Percentiles rank a stretch among this genome's conserved stretches.
Evolutionary conservation across 2,113 vertebrate genomes (phyloP).

Genomic region (Plotosus lineatus): DNA sequence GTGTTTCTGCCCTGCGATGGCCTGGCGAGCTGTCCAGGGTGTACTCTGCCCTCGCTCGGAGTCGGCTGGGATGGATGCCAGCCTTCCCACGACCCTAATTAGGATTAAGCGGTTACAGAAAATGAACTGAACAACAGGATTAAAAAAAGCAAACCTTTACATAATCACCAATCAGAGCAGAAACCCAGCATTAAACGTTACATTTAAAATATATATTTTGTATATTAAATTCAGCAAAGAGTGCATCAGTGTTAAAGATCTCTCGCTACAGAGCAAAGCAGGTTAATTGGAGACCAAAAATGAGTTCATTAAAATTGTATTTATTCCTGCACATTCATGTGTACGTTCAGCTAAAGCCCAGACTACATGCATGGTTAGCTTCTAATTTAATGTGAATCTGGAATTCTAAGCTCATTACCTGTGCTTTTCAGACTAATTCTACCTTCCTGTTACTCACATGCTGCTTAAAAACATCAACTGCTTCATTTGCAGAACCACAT

Average conservation of each 20-base stretch:
- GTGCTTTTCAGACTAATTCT: not conserved
- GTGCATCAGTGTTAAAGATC: not conserved
- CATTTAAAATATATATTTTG: too few relatives aligned
- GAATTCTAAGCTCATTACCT: not conserved
- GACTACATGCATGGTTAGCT: not conserved
- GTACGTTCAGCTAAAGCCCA: not conserved
- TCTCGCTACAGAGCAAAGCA: not conserved
- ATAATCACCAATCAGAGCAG: not conserved
- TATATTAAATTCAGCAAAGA: not conserved
- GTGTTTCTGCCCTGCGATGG: too few relatives aligned
- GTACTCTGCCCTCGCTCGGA: too few relatives aligned
- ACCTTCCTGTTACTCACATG: not conserved
- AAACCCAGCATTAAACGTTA: too few relatives aligned
- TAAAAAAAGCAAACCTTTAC: not conserved
- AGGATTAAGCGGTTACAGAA: too few relatives aligned
- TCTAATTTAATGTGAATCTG: constrained; percentile 7
- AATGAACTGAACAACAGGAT: not conserved
- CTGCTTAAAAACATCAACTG: not conserved
- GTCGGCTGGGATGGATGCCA: too few relatives aligned
- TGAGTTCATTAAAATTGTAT: too few relatives aligned
- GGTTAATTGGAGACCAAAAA: not conserved
- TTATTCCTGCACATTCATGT: too few relatives aligned
- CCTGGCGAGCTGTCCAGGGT: too few relatives aligned
- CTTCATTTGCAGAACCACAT: too few relatives aligned
- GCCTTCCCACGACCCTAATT: too few relatives aligned